Evolutionary conservation across 2,888 invertebrate genomes (phyloP).

Genomic region (Eucriotettix oculatus): DNA sequence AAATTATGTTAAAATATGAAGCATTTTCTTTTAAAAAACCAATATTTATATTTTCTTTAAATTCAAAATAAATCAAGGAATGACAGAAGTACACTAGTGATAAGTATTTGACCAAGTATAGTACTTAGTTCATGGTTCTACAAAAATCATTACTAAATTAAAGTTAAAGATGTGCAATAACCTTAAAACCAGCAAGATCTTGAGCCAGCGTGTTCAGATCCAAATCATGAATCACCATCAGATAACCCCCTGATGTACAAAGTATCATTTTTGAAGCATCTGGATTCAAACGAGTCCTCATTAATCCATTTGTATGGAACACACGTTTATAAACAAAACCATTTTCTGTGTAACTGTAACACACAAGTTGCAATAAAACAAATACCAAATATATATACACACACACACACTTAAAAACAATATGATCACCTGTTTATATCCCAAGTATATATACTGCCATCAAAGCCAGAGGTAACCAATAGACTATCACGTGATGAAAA

Average conservation of each 20-base stretch:
- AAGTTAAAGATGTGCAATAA: slow-evolving; percentile 21
- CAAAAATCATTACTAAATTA: no score
- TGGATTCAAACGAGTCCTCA: slow-evolving; percentile 76
- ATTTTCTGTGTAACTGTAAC: slow-evolving; percentile 45
- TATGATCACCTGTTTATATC: slow-evolving; percentile 60
- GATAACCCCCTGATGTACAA: slow-evolving; percentile 77
- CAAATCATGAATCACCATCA: slow-evolving; percentile 78
- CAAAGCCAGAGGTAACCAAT: slow-evolving; percentile 80
- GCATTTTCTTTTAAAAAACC: no score
- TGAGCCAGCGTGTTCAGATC: slow-evolving; percentile 60
- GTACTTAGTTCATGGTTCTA: no score
- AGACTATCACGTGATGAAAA: slow-evolving; percentile 70
- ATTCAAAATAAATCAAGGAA: no score
- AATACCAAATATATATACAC: background rate
- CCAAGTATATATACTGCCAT: slow-evolving; percentile 88
- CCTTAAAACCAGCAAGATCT: slow-evolving; percentile 73
- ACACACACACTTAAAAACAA: no score
- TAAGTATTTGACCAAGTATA: no score
- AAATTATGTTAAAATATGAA: no score
- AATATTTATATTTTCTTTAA: no score
- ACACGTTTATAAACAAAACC: slow-evolving; percentile 63
- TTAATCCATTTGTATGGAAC: slow-evolving; percentile 70
- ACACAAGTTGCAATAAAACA: background rate
- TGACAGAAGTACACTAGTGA: no score
- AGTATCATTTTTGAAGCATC: slow-evolving; percentile 77